Evolutionary conservation across 2,888 invertebrate genomes (phyloP), one percentile per base, ranked within the genome.

Genomic region (Xanthorhoe designata): DNA sequence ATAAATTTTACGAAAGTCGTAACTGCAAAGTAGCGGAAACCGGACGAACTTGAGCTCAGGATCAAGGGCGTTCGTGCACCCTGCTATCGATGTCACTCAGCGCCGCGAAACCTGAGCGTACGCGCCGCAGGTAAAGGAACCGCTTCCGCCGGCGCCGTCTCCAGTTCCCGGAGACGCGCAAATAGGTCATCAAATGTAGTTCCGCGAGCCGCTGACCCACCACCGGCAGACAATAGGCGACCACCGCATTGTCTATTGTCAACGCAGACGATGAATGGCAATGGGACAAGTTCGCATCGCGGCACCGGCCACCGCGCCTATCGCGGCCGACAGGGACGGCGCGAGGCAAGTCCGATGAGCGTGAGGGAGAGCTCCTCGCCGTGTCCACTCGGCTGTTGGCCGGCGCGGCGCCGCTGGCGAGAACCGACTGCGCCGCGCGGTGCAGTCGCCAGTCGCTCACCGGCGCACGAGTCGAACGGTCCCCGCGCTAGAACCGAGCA

Each of bases 361-460:
- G 78, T 54, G 77, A 77, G 74, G 77, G 74, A 80, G 77, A 77
- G 75, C 80, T 61, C 76, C 72, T 72, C 67, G 51, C 64, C 75
- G 72, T 79, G 79, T 81, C 84, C 87, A 87, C 91, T 85, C 72
- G 88, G 88, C 24, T 24, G 2, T 1, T 24, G 24, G 24, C 24
- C 24, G 24, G 24, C 24, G 24, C 24, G 24, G 24, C 24, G 24
- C 24, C 87, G 88, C 88, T 88, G 90, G 84, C 85, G 24, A 84
- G 82, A n/a, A n/a, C n/a, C n/a, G 89, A 85, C 89, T 89, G 89
- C 89, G 90, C 86, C 87, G 84, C 87, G 84, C 84, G 88, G 78
- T 76, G 78, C 67, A 67, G 67, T 83, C 82, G 86, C 78, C n/a
- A n/a, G n/a, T 80, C 86, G 82, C 80, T 86, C 86, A 76, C 76